Evolutionary conservation across 2,797 vertebrate genomes (phyloP).

Genomic region (Lithobates sylvaticus): DNA sequence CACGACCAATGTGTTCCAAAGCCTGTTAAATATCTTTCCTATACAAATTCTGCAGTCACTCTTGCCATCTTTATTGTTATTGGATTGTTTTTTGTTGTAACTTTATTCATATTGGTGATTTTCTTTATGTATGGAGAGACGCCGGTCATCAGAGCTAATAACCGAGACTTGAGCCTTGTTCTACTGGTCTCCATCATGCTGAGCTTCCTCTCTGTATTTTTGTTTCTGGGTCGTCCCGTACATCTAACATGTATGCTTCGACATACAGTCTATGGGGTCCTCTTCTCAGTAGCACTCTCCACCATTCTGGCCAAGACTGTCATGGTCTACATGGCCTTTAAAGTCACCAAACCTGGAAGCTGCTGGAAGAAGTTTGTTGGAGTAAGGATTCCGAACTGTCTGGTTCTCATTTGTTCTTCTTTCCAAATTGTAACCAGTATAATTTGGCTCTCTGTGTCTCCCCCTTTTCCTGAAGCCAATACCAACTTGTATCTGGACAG

Average conservation of each 20-base stretch:
- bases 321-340: slow-evolving; percentile 25
- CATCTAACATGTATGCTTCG: slow-evolving; percentile 15
- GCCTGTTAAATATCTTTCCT: neutral
- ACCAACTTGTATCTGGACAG: neutral
- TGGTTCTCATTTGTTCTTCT: neutral
- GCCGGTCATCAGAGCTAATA: slow-evolving; percentile 14
- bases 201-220: slow-evolving; percentile 23
- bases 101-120: neutral
- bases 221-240: slow-evolving; percentile 31
- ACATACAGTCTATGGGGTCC: slow-evolving; percentile 11
- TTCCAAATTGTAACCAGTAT: slow-evolving; percentile 27
- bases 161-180: neutral
- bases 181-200: slow-evolving; percentile 20
- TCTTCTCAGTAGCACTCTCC: slow-evolving; percentile 29
- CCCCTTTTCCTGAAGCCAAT: slow-evolving; percentile 24
- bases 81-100: neutral
- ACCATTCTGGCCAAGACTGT: slow-evolving; percentile 44
- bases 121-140: slow-evolving; percentile 14
- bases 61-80: neutral
- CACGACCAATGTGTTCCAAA: neutral
- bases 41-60: neutral
- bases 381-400: no score
- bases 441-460: neutral
- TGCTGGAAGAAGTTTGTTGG: slow-evolving; percentile 2
- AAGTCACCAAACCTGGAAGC: slow-evolving; percentile 1